Evolutionary conservation across 2,113 vertebrate genomes (phyloP).

Genomic region (Malurus alboscapulatus): DNA sequence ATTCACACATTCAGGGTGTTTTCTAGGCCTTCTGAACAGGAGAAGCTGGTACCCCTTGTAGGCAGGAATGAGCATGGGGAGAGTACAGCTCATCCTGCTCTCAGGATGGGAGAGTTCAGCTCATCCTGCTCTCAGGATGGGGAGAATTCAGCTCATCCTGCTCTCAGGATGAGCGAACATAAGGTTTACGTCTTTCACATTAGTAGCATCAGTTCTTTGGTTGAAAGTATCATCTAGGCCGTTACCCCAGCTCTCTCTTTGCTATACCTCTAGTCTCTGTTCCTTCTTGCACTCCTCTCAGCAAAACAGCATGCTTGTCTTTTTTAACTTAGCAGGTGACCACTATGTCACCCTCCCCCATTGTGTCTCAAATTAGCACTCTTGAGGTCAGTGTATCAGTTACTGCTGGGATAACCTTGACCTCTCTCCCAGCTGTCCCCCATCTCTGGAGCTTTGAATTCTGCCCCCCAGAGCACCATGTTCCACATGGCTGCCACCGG

Average conservation of each 20-base stretch:
- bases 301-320: neutral
- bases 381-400: slow-evolving; percentile 48
- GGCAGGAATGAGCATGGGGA: neutral
- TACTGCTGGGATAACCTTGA: slow-evolving; percentile 55
- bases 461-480: fast-evolving
- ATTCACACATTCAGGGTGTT: neutral
- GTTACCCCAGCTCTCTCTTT: neutral
- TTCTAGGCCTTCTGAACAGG: neutral
- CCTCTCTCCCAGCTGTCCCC: slow-evolving; percentile 44
- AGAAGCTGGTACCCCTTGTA: neutral
- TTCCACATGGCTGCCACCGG: neutral
- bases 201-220: neutral
- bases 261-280: neutral
- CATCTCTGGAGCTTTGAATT: slow-evolving; percentile 9
- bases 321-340: slow-evolving; percentile 47
- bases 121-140: neutral
- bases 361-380: slow-evolving; percentile 55
- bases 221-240: neutral
- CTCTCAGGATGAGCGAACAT: neutral
- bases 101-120: neutral
- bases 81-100: neutral
- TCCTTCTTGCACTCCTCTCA: neutral
- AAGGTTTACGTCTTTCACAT: neutral
- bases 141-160: neutral
- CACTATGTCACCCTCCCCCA: slow-evolving; percentile 13